Percentiles rank a stretch among this genome's conserved stretches.
These are phyloP conservation scores for Radopholus similis DNA, from an alignment of 1,140 invertebrate species.

Conservation along the genomic window DNA sequence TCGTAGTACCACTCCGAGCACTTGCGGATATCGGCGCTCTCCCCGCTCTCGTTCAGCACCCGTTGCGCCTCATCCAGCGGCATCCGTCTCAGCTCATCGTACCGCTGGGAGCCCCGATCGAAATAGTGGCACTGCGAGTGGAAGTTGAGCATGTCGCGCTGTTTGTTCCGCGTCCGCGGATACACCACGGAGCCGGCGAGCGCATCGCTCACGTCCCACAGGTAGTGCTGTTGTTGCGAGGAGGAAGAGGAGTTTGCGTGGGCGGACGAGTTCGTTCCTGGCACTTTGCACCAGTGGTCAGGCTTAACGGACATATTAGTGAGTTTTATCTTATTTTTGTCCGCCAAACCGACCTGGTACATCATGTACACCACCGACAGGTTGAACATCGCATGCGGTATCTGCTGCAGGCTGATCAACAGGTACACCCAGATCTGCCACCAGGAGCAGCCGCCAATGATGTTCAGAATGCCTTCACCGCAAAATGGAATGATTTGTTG, in stretches of 20 bases:
- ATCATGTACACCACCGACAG: conserved; percentile 60
- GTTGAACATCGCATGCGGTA: conserved; percentile 60
- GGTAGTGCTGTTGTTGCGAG: conserved; percentile 20
- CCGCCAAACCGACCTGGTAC: conserved; percentile 27
- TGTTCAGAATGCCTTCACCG: conserved; percentile 53
- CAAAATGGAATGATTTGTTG: conserved; percentile 13
- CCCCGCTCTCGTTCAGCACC: conserved; percentile 23
- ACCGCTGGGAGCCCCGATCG: conserved; percentile 41
- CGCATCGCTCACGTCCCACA: conserved; percentile 43
- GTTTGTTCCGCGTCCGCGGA: conserved; percentile 48
- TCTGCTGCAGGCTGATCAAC: conserved; percentile 56
- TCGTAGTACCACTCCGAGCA: conserved; percentile 17
- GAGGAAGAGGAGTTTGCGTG: neutral
- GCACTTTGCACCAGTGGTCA: conserved; percentile 56
- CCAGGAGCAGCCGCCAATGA: conserved; percentile 58
- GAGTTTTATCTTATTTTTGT: neutral
- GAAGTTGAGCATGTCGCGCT: conserved; percentile 40
- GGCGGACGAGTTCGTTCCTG: conserved; percentile 43
- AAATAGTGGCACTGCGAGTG: conserved; percentile 57
- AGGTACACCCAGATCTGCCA: conserved; percentile 60
- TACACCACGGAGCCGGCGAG: conserved; percentile 50
- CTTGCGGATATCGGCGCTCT: conserved; percentile 14
- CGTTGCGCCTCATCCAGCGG: conserved; percentile 39
- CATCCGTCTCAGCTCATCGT: conserved; percentile 44
- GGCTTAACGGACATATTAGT: conserved; percentile 24